A percentile compares a stretch with the other conserved stretches of the same genome.
phyloP scores from a whole-genome alignment of 2,113 vertebrate genomes.

The Larimichthys polyactis region DNA sequence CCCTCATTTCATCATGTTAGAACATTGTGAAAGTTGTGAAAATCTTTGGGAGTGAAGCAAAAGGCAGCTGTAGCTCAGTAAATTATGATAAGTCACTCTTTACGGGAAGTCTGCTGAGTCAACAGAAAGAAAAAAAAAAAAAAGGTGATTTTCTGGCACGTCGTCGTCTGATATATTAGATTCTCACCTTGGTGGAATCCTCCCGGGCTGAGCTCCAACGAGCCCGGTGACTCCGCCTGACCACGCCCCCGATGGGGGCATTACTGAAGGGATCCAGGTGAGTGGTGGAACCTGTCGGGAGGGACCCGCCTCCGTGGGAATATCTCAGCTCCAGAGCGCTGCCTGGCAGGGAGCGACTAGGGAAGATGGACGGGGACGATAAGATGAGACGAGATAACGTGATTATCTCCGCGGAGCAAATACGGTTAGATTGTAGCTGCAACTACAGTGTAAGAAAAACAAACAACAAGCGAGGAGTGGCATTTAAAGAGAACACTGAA shows the following conservation, averaged over 20 bases:
- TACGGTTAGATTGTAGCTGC: neutral
- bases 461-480: neutral
- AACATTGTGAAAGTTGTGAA: too few species aligned
- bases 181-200: conserved; percentile 88
- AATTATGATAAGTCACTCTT: too few species aligned
- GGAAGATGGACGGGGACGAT: neutral
- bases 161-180: neutral
- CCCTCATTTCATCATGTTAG: too few species aligned
- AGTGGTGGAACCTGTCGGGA: conserved; percentile 84
- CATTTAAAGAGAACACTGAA: neutral
- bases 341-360: conserved; percentile 90
- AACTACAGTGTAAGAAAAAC: neutral
- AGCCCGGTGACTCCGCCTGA: conserved; percentile 84
- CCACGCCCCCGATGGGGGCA: conserved; percentile 82
- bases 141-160: too few species aligned
- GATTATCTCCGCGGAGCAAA: neutral
- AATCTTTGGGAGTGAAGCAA: too few species aligned
- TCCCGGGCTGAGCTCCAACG: conserved; percentile 90
- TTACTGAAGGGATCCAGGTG: conserved; percentile 89
- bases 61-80: too few species aligned
- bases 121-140: too few species aligned
- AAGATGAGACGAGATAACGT: neutral
- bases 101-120: neutral
- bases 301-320: conserved; percentile 87
- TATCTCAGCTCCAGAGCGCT: conserved; percentile 92